Evolutionary conservation across 2,888 invertebrate species (phyloP).

Genomic region (Heterodera filipjevi): DNA sequence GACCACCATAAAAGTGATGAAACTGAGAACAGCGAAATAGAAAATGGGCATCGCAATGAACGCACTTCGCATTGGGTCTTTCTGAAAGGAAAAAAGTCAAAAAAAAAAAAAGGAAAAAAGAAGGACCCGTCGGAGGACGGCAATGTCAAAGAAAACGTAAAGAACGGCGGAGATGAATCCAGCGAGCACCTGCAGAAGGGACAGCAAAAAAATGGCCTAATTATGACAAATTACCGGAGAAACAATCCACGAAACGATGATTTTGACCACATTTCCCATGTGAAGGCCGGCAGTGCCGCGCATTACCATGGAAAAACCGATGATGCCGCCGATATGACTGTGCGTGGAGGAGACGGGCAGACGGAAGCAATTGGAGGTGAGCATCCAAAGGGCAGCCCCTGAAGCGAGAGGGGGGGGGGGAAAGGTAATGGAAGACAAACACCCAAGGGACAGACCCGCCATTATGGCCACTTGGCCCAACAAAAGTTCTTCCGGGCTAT

Average conservation of each 20-base stretch:
- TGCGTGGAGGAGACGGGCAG: conserved; percentile 97
- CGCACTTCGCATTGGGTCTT: conserved; percentile 29
- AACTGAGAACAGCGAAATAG: conserved; percentile 85
- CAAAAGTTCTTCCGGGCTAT: conserved; percentile 80
- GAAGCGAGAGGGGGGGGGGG: neutral
- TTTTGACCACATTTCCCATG: conserved; percentile 80
- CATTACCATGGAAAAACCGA: conserved; percentile 91
- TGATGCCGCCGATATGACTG: conserved; percentile 93
- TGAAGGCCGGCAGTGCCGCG: conserved; percentile 81
- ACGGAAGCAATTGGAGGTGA: conserved; percentile 87
- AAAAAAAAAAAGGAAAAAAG: neutral
- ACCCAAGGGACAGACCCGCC: conserved; percentile 62
- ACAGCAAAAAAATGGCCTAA: neutral
- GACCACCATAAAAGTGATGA: conserved; percentile 89
- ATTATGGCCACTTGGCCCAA: conserved; percentile 88
- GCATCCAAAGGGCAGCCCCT: conserved; percentile 87
- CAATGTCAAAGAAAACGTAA: conserved; percentile 31
- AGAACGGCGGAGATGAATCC: conserved; percentile 31
- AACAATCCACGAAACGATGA: conserved; percentile 64
- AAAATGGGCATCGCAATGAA: conserved; percentile 74
- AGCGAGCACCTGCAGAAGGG: conserved; percentile 22
- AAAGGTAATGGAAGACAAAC: neutral
- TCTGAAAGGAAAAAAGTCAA: conserved; percentile 70
- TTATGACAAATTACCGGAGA: conserved; percentile 25
- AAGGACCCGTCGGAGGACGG: conserved; percentile 35